Evolutionary conservation across 1,140 invertebrate genomes (phyloP).

Genomic region (Dryas iulia): DNA sequence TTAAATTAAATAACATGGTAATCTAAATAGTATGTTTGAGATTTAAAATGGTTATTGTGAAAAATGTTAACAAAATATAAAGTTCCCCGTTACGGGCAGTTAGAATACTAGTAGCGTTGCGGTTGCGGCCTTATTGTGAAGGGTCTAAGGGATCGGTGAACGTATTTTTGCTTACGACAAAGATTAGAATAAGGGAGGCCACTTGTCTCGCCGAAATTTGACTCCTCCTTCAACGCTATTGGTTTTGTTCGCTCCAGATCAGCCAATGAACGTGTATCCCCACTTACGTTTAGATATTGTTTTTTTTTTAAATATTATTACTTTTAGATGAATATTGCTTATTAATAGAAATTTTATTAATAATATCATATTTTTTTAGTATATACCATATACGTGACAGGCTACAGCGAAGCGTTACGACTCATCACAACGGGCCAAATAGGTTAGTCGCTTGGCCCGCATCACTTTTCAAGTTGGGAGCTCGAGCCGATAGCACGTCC

Average conservation of each 20-base stretch:
- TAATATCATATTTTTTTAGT: background rate
- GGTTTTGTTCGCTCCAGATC: constrained; percentile 52
- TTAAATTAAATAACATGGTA: too few relatives aligned
- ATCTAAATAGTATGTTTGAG: too few relatives aligned
- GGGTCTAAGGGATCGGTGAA: background rate
- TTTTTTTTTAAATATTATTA: background rate
- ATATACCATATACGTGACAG: background rate
- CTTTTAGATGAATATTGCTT: background rate
- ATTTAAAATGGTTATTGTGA: too few relatives aligned
- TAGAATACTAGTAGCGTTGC: background rate
- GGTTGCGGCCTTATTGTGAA: background rate
- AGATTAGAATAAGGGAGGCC: constrained; percentile 46
- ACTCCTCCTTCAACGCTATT: constrained; percentile 70
- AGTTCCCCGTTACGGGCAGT: background rate
- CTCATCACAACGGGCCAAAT: background rate
- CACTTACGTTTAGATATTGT: constrained; percentile 38
- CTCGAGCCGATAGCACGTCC: constrained; percentile 33
- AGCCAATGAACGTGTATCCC: constrained; percentile 66
- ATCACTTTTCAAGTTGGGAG: constrained; percentile 20
- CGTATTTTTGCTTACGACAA: constrained; percentile 23
- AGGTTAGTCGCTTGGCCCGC: background rate
- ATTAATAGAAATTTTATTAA: background rate
- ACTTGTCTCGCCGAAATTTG: constrained; percentile 61
- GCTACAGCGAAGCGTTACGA: background rate
- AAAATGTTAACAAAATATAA: background rate